Base-by-base conservation (phyloP, 2,888 invertebrate species). In the Euplagia quadripunctaria region DNA sequence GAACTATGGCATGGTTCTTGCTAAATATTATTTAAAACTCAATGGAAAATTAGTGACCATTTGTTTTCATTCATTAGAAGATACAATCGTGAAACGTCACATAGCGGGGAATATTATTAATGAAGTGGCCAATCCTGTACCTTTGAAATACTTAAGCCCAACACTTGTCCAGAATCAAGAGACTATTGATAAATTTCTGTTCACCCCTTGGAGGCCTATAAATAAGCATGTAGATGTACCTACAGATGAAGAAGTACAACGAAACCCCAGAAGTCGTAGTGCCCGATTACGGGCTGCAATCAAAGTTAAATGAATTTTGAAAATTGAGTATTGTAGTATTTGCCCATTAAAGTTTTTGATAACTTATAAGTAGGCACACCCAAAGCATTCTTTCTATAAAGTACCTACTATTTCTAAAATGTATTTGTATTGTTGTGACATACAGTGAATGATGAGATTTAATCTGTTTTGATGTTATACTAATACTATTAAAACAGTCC, bases 11-110 rank as follows among this genome's bases (percentile, higher is more conserved):
- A 97, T 99, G 92, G 90, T 98, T 43, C 86, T 99, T 72, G 98
- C 99, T 0, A 97, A 97, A 78, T 96, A 96, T 87, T 98, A 97
- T 87, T 96, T 99, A 42, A 98, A 98, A 93, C 92, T 97, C 0
- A 97, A 97, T 58, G 99, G 99, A 0, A 96, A 97, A 76, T 90
- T 99, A 76, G 97, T 98, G 0, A 97, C 98, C 0, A 97, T 99
- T 63, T 97, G 98, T 17, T 99, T 99, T 91, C 99, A 99, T 93
- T 99, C 99, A 0, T 94, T 99, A 43, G 99, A 99, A 96, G 99
- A 99, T 90, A 98, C 98, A 0, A 98, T 99, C 79, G 98, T 99
- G 0, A 99, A 99, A 90, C 96, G 99, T 14, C 99, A 99, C 91
- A 96, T 99, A 42, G 96, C 97, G 73, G 98, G 98, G 0, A 97